These are phyloP conservation scores for Hypanus sabinus DNA, from an alignment of 2,113 vertebrate genomes.

Conservation along the genomic window DNA sequence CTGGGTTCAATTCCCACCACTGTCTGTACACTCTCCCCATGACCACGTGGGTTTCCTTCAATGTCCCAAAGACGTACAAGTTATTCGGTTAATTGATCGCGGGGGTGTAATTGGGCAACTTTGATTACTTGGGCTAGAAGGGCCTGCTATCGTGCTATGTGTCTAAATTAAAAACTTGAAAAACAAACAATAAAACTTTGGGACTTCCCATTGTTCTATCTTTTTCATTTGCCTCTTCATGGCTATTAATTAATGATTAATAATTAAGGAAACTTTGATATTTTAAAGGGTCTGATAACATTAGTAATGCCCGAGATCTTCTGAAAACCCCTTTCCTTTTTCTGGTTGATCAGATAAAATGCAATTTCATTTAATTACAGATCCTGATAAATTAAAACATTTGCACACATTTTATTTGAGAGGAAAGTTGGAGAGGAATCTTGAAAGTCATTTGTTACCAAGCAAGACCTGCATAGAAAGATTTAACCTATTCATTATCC, in stretches of 20 bases:
- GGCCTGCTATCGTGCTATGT: no score
- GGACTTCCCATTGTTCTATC: background rate
- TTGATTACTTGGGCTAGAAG: no score
- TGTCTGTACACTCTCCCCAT: no score
- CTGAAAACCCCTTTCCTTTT: background rate
- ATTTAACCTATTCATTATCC: background rate
- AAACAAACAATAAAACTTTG: background rate
- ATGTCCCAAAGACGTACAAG: no score
- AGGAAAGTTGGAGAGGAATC: background rate
- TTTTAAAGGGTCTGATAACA: background rate
- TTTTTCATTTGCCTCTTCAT: background rate
- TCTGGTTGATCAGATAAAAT: conserved; percentile 11
- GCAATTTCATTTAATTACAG: conserved; percentile 6
- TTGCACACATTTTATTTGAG: background rate
- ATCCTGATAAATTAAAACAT: conserved; percentile 17
- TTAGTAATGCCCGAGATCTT: background rate
- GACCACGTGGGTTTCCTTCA: no score
- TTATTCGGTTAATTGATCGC: no score
- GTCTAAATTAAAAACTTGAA: background rate
- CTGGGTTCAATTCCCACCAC: no score
- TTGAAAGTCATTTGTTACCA: background rate
- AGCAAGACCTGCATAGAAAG: background rate
- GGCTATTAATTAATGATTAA: background rate
- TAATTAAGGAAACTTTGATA: background rate
- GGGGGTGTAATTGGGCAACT: no score